A percentile compares a stretch with the other conserved stretches of the same genome.
phyloP scores from a whole-genome alignment of 2,888 invertebrate genomes.

The Meganola albula region DNA sequence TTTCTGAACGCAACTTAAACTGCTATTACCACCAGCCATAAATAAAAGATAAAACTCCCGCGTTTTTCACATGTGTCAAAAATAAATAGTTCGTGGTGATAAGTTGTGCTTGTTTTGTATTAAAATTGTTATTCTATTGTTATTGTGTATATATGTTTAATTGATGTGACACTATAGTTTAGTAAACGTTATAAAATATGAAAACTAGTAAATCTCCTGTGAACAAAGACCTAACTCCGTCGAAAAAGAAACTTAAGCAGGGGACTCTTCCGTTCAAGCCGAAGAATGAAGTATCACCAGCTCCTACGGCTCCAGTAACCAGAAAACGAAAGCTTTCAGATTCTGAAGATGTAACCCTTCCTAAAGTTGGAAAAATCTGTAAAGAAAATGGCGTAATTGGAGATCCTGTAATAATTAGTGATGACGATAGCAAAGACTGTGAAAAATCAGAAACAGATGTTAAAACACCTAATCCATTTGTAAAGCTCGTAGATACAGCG shows the following conservation, averaged over 20 bases:
- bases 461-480: conserved; percentile 54
- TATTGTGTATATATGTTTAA: conserved; percentile 11
- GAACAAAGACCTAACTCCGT: conserved; percentile 57
- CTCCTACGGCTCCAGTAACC: conserved; percentile 41
- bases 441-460: conserved; percentile 29
- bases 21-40: too few relatives aligned
- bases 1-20: too few relatives aligned
- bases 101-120: conserved; percentile 31
- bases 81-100: conserved; percentile 41
- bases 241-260: conserved; percentile 79
- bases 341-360: conserved; percentile 44
- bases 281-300: conserved; percentile 61
- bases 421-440: conserved; percentile 53
- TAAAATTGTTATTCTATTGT: conserved; percentile 17
- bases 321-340: conserved; percentile 68
- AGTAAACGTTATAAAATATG: conserved; percentile 39
- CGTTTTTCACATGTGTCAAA: conserved; percentile 52
- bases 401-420: conserved; percentile 55
- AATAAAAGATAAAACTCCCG: too few relatives aligned
- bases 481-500: conserved; percentile 61
- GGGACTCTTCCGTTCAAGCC: conserved; percentile 80
- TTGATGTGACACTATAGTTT: conserved; percentile 22
- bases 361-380: conserved; percentile 59
- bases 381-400: conserved; percentile 54
- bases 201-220: conserved; percentile 59